A percentile compares a stretch with the other conserved stretches of the same genome.
Evolutionary conservation across 1,140 invertebrate genomes (phyloP).

Genomic region (Bombus waltoni): DNA sequence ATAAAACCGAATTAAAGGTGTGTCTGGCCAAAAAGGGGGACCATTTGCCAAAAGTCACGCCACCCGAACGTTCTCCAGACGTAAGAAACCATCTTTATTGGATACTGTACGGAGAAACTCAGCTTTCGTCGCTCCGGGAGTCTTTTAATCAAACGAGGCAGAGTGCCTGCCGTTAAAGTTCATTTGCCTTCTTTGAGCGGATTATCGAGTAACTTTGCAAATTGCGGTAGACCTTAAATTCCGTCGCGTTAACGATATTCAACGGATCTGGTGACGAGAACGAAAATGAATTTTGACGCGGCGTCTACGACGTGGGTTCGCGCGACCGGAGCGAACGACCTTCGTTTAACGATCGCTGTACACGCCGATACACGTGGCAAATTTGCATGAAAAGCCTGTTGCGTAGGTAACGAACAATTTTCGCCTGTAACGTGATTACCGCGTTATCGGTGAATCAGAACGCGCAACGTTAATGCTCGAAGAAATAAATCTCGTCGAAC

Average conservation of each 20-base stretch:
- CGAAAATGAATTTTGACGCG: neutral
- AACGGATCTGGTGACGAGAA: neutral
- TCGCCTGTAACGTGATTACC: conserved; percentile 14
- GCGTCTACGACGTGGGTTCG: neutral
- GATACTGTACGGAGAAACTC: neutral
- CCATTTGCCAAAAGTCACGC: neutral
- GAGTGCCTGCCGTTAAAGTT: neutral
- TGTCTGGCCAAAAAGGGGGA: neutral
- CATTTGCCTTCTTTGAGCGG: too few relatives aligned
- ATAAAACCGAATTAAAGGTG: neutral
- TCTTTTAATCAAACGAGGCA: neutral
- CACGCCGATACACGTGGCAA: conserved; percentile 3
- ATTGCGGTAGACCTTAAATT: neutral
- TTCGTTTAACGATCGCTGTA: conserved; percentile 25
- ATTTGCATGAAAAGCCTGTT: conserved; percentile 44
- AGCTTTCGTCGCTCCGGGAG: neutral
- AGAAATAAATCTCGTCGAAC: neutral
- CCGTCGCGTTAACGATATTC: neutral
- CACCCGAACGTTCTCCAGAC: neutral
- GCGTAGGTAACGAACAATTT: conserved; percentile 38
- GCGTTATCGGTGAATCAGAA: neutral
- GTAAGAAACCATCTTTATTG: neutral
- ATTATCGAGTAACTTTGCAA: neutral
- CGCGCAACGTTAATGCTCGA: neutral
- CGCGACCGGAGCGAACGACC: neutral